Base-by-base conservation (phyloP, 2,797 vertebrate genomes). In the Trachops cirrhosus region DNA sequence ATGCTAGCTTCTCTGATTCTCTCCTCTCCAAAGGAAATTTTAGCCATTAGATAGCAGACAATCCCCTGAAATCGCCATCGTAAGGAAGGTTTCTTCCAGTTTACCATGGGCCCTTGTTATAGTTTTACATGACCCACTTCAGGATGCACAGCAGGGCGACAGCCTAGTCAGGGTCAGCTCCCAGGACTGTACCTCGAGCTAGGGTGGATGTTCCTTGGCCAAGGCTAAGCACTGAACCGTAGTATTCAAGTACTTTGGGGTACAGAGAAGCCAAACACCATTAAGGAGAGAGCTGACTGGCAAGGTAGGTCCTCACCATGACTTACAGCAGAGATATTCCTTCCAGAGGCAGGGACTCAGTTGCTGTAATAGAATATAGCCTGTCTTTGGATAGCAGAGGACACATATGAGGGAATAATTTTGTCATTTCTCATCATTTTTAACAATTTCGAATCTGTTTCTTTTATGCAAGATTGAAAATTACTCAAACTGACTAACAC, bases 351-450 rank as follows among this genome's bases (percentile, higher is more conserved):
- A 12, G 18, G 48, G 48, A 59, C 44, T 89, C 50, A 26, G 54
- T 34, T 83, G n/a, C 22, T 84, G 89, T 78, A 86, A 71, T 14
- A 84, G 74, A 86, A 86, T 54, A 14, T 14, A 48, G 4, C n/a
- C 9, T 41, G 68, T 74, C 44, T 94, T 85, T 64, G 92, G 34
- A 74, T 80, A 50, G 9, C 26, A 70, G 34, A 78, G 59, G 39
- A 71, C 6, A 37, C 68, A 46, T 41, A 67, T 77, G 18, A 16
- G 59, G 57, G 79, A 88, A 59, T 77, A 48, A 22, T 48, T 85
- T 57, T 94, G 41, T 77, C 18, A 41, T 93, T 90, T 95, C 26
- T 77, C 12, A 85, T 86, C 39, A 75, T 75, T 90, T 89, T 94
- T 73, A 39, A 85, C 54, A 83, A 68, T 86, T 91, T 85, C 46